Conservation (phyloP, 2,888 invertebrate species). For the Pedicia rivosa region DNA sequence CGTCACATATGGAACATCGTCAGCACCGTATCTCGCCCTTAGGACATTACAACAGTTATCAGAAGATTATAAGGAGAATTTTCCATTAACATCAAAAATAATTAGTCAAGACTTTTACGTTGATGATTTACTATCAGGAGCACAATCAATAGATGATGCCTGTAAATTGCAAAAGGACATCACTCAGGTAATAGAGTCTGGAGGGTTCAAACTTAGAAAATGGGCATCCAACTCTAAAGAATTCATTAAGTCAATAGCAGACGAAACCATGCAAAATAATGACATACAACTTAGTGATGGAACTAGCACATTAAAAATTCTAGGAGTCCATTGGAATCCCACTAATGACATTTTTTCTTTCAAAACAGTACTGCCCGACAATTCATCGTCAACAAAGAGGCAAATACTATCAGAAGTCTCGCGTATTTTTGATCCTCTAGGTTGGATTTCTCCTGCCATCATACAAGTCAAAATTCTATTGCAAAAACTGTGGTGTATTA, state of each 20-base stretch:
- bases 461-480: no score
- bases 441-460: no score
- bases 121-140: slow-evolving; percentile 13
- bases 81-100: slow-evolving; percentile 10
- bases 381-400: slow-evolving; percentile 5
- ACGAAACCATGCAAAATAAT: no score
- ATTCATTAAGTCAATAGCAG: background rate
- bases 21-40: slow-evolving; percentile 14
- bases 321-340: slow-evolving; percentile 6
- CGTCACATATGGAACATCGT: slow-evolving; percentile 15
- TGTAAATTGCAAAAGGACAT: slow-evolving; percentile 2
- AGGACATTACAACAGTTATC: slow-evolving; percentile 11
- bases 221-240: slow-evolving; percentile 6
- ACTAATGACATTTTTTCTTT: slow-evolving; percentile 5
- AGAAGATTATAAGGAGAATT: slow-evolving; percentile 5
- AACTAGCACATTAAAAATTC: slow-evolving; percentile 1
- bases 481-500: no score
- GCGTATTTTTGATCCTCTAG: no score
- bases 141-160: slow-evolving; percentile 5
- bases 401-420: slow-evolving; percentile 9
- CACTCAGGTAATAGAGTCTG: background rate
- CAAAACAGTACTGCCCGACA: slow-evolving; percentile 5
- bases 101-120: slow-evolving; percentile 12
- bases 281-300: background rate
- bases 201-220: slow-evolving; percentile 6